Evolutionary conservation across 2,888 invertebrate species (phyloP).

Genomic region (Pseudolycoriella hygida): DNA sequence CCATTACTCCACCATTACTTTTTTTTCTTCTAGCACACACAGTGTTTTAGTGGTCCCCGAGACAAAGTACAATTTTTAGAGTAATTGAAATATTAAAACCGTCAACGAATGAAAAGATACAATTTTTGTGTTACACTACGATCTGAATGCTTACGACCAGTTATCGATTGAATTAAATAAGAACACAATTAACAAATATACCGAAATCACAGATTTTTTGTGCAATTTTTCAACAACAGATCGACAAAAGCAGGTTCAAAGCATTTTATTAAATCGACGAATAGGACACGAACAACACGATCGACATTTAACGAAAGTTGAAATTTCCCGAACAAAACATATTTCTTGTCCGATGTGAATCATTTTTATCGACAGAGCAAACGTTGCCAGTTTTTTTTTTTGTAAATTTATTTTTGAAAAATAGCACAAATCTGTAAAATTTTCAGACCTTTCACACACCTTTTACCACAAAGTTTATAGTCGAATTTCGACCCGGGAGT

Average conservation of each 20-base stretch:
- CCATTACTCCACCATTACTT: constrained; percentile 5
- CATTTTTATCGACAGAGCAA: no score
- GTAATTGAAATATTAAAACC: no score
- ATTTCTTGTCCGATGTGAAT: no score
- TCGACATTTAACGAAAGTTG: no score
- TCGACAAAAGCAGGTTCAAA: not conserved
- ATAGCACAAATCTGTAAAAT: no score
- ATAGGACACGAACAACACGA: no score
- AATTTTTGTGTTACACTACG: not conserved
- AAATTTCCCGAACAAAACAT: no score
- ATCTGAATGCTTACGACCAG: not conserved
- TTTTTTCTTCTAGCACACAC: not conserved
- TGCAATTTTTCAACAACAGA: not conserved
- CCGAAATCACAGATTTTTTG: not conserved
- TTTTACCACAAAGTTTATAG: no score
- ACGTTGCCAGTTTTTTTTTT: no score
- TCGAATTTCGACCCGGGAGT: no score
- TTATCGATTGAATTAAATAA: not conserved
- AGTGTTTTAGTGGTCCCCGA: not conserved
- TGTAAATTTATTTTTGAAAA: no score
- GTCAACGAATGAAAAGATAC: not conserved
- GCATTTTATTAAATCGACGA: not conserved
- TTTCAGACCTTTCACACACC: no score
- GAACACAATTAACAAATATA: not conserved
- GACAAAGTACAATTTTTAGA: not conserved